Conservation (phyloP, 1,140 invertebrate genomes). For the Apis florea region DNA sequence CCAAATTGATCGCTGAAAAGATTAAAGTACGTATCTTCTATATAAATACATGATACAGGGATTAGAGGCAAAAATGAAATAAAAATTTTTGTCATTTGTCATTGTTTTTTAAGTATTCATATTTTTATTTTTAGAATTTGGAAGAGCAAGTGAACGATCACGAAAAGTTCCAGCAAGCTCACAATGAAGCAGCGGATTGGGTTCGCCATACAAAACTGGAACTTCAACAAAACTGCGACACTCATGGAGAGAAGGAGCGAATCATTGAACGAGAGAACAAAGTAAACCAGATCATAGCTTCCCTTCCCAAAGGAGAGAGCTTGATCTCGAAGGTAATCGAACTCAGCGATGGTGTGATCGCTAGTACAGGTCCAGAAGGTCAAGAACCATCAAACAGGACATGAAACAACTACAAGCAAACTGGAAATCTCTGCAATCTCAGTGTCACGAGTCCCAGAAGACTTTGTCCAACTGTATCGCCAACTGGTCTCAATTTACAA, state of each 20-base stretch:
- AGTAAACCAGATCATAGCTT: constrained; percentile 85
- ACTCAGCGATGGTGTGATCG: constrained; percentile 88
- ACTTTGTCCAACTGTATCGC: constrained; percentile 90
- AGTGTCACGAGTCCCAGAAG: constrained; percentile 89
- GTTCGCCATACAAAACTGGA: constrained; percentile 91
- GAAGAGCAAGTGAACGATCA: constrained; percentile 93
- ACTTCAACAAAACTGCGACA: constrained; percentile 91
- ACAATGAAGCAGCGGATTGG: constrained; percentile 92
- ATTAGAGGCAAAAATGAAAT: no score
- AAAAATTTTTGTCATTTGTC: not conserved
- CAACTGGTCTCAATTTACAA: constrained; percentile 92
- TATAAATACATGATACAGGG: no score
- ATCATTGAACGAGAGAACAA: constrained; percentile 88
- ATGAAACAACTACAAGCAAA: constrained; percentile 91
- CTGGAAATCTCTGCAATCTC: constrained; percentile 92
- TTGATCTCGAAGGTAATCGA: constrained; percentile 88
- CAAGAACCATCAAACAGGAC: constrained; percentile 92
- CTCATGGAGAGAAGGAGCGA: constrained; percentile 89
- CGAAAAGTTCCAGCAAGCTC: constrained; percentile 91
- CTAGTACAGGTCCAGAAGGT: constrained; percentile 92
- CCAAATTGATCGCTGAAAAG: constrained; percentile 83
- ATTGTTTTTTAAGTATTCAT: not conserved
- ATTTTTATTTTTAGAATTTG: constrained; percentile 80
- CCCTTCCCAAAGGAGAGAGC: constrained; percentile 86
- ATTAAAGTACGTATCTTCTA: constrained; percentile 79